These are phyloP conservation scores for Athetis lepigone DNA, from an alignment of 2,888 invertebrate species.

Conservation along the genomic window DNA sequence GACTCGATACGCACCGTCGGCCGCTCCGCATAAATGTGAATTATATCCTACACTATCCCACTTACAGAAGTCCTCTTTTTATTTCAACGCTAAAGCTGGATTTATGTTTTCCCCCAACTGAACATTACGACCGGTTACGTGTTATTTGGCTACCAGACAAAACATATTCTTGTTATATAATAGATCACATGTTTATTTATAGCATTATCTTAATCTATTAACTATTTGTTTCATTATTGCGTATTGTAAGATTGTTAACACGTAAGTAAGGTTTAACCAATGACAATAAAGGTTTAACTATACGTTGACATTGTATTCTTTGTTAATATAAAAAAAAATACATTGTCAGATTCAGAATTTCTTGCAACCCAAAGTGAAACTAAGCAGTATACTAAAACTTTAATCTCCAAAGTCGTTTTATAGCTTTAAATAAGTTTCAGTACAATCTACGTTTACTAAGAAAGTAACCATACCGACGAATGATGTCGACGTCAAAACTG, in stretches of 20 bases:
- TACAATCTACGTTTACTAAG: too few species aligned
- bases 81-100: constrained; percentile 85
- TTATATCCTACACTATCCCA: constrained; percentile 87
- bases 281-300: too few species aligned
- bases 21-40: constrained; percentile 88
- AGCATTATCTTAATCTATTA: constrained; percentile 28
- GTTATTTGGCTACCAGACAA: constrained; percentile 68
- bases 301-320: too few species aligned
- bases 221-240: constrained; percentile 18
- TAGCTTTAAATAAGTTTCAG: neutral
- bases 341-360: neutral
- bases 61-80: constrained; percentile 87
- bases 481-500: too few species aligned
- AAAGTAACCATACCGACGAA: too few species aligned
- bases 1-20: constrained; percentile 89
- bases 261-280: too few species aligned
- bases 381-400: neutral
- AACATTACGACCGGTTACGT: constrained; percentile 77
- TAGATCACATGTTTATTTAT: constrained; percentile 39
- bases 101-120: constrained; percentile 82
- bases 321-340: too few species aligned
- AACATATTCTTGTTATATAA: constrained; percentile 62
- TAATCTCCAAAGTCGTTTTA: neutral
- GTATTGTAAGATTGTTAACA: neutral
- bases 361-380: neutral